Evolutionary conservation across 2,797 vertebrate species (phyloP), one percentile per base, ranked within the genome.

Genomic region (Catamblyrhynchus diadema): DNA sequence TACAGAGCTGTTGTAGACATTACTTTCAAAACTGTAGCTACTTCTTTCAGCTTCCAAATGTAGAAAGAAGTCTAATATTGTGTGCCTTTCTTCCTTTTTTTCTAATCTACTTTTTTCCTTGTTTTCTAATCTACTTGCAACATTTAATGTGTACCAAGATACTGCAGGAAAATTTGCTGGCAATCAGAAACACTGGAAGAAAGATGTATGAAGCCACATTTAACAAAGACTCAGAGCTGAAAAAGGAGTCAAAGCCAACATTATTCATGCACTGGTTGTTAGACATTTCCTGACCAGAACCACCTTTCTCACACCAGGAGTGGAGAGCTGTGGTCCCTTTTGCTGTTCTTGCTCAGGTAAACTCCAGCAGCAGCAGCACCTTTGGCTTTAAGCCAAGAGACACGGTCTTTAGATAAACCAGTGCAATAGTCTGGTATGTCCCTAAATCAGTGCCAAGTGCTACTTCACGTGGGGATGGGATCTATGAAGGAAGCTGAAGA

Each of bases 231-330:
- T 79, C 44, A 33, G 51, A 73, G 53, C 20, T 64, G 45, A 66
- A 88, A 54, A 37, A 69, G 62, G 30, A 75, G 56, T 57, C 35
- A 66, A 77, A 75, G 50, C 15, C 47, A 82, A 60, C 21, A 54
- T 84, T 69, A 91, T 51, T 62, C 16, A n/a, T 60, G 32, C 21
- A 39, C 12, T 25, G 39, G 8, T 18, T 44, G 57, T 47, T 66
- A 73, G 8, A 70, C 10, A 62, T 56, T 66, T 84, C 25, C 32
- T 41, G 10, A 41, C 27, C 39, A 39, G 21, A 77, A 77, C 27
- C 13, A 73, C 44, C 27, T 48, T 18, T 75, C 33, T 59, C n/a
- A 51, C 0, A 6, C 11, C 12, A 56, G 9, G 24, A 0, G 0
- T 8, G 27, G 13, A 78, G 16, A 64, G 15, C 44, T 66, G 12